These are phyloP conservation scores for Thereva unica DNA, from an alignment of 2,888 invertebrate species.

Conservation along the genomic window DNA sequence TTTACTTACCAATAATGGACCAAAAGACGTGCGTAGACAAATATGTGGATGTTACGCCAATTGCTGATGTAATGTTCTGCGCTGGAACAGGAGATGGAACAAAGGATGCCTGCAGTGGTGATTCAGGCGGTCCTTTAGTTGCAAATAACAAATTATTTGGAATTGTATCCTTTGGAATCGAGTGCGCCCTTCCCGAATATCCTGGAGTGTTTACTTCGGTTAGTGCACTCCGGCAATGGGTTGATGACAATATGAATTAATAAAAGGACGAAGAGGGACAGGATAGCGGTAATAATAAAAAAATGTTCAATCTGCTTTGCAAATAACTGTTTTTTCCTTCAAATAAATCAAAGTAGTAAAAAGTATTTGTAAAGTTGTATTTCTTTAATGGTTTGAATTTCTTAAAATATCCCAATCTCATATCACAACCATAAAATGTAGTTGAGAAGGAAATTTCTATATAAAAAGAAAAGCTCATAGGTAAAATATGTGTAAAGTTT, in stretches of 20 bases:
- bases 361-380: no score
- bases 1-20: slow-evolving; percentile 24
- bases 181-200: slow-evolving; percentile 35
- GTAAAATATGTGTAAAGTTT: no score
- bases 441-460: no score
- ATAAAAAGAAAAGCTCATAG: no score
- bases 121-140: slow-evolving; percentile 40
- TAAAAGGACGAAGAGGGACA: neutral
- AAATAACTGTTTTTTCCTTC: no score
- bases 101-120: slow-evolving; percentile 40
- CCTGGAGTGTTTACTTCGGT: slow-evolving; percentile 39
- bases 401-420: no score
- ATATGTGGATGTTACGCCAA: slow-evolving; percentile 19
- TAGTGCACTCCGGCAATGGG: slow-evolving; percentile 31
- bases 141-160: slow-evolving; percentile 33
- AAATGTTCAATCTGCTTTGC: no score
- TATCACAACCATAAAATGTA: no score
- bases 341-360: no score
- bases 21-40: slow-evolving; percentile 18
- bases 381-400: no score
- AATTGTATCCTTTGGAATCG: slow-evolving; percentile 37
- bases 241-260: slow-evolving; percentile 30
- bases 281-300: no score
- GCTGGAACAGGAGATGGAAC: slow-evolving; percentile 37
- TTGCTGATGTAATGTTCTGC: slow-evolving; percentile 39